A percentile compares a stretch with the other conserved stretches of the same genome.
Conservation (phyloP, 53 echinoderm and acorn worm species). For the Hippasteria phrygiana region DNA sequence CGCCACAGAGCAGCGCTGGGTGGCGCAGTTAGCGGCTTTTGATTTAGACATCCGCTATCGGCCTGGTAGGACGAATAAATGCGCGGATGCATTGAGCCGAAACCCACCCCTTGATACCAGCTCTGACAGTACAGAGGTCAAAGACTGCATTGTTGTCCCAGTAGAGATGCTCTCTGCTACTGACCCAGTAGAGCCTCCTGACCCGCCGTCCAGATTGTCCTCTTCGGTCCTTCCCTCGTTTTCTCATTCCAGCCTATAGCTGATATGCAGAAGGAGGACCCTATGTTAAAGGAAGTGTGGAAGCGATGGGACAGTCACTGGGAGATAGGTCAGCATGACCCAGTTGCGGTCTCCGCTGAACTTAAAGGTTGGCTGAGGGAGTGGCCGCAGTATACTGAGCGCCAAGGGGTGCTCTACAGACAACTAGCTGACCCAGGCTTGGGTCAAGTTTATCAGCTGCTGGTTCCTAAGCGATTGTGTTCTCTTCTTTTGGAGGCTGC, state of each 20-base stretch:
- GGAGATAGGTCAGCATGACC: constrained; percentile 29
- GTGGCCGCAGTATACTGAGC: constrained; percentile 14
- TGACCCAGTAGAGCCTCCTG: neutral
- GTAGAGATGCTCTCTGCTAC: neutral
- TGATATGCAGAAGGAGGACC: constrained; percentile 61
- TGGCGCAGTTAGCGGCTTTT: constrained; percentile 64
- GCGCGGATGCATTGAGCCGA: constrained; percentile 31
- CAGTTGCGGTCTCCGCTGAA: neutral
- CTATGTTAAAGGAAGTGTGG: no score
- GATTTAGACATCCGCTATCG: constrained; percentile 65
- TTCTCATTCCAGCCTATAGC: constrained; percentile 27
- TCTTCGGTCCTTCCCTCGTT: constrained; percentile 67
- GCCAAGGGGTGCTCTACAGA: constrained; percentile 53
- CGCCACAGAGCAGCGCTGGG: constrained; percentile 71
- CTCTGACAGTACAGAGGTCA: no score
- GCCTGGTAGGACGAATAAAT: constrained; percentile 56
- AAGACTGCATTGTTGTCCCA: neutral
- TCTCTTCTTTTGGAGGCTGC: neutral
- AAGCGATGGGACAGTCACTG: constrained; percentile 38
- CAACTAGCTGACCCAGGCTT: neutral
- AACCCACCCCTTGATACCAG: neutral
- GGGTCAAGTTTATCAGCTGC: constrained; percentile 4
- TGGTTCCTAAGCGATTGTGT: neutral
- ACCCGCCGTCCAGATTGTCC: neutral
- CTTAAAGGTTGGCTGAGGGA: constrained; percentile 51